Evolutionary conservation across 1,140 invertebrate species (phyloP), one percentile per base, ranked within the genome.

Genomic region (Pinna nobilis): DNA sequence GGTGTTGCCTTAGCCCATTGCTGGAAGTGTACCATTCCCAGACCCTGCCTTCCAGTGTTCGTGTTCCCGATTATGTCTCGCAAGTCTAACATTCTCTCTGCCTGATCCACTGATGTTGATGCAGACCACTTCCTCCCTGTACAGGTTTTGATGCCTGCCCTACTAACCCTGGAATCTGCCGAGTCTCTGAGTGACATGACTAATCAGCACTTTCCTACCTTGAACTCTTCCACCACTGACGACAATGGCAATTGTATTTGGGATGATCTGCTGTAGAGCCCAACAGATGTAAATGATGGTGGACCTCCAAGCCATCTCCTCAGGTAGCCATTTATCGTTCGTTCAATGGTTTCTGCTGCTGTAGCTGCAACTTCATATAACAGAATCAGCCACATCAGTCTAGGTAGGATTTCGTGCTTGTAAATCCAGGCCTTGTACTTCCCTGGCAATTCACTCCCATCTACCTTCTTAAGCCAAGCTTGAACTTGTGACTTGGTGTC

Each of bases 301-400:
- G 66, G 66, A 30, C 57, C 66, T 44, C 51, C 23, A 32, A 68
- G 39, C 39, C 53, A 68, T 68, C 66, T 68, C 30, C 49, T 53
- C 15, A 59, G 33, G 37, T 57, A 37, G n/a, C n/a, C n/a, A n/a
- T n/a, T n/a, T n/a, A n/a, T n/a, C n/a, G n/a, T n/a, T n/a, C n/a
- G n/a, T n/a, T n/a, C n/a, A n/a, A n/a, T n/a, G n/a, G n/a, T n/a
- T n/a, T n/a, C n/a, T n/a, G n/a, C n/a, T n/a, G n/a, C 9, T 44
- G 9, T 44, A 44, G 9, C 39, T 9, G n/a, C n/a, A 44, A 44
- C 39, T 9, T n/a, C n/a, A n/a, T n/a, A n/a, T n/a, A n/a, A n/a
- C n/a, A n/a, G n/a, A n/a, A n/a, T n/a, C n/a, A n/a, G n/a, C n/a
- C n/a, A n/a, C n/a, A n/a, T n/a, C n/a, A n/a, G n/a, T n/a, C n/a